Evolutionary conservation across 1,140 invertebrate genomes (phyloP), one percentile per base, ranked within the genome.

Genomic region (Diprion similis): DNA sequence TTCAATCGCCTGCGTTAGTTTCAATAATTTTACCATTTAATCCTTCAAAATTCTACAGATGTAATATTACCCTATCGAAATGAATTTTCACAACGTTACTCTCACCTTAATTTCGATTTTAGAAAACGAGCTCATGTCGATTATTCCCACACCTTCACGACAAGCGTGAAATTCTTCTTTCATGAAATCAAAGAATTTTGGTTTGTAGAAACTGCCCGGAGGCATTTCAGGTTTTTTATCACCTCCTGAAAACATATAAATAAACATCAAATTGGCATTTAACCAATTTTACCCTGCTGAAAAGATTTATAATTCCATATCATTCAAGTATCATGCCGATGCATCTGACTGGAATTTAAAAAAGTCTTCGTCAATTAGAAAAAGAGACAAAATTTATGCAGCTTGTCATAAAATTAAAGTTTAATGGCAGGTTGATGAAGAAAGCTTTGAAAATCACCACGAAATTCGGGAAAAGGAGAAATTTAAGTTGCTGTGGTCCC

Each of bases 81-180:
- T 3, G 24, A 3, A 37, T 37, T 37, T 37, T 37, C 24, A 37
- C 24, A 37, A 37, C 24, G 1, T 46, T 51, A 84, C 82, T 83
- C 24, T 37, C 86, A 94, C 93, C 86, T 90, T 93, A 65, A 96
- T 90, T 88, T 94, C 92, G 77, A 95, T 92, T 86, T 96, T 96
- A 24, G 94, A 92, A 88, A 96, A 96, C 10, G 93, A 95, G 47
- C 94, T 95, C 92, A 96, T 96, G 84, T 96, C 95, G 75, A 95
- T 92, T 48, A 96, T 89, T 75, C 93, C 93, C 46, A 95, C 94
- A 47, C 92, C 89, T 87, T 95, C 93, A 71, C 93, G 88, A 81
- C 94, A 95, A 4, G 95, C 94, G 79, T 91, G 86, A 87, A 95
- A 96, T 85, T 96, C 95, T 78, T 92, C 89, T 77, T 90, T 88